Evolutionary conservation across 2,113 vertebrate genomes (phyloP), one percentile per base, ranked within the genome.

Genomic region (Callopanchax toddi): DNA sequence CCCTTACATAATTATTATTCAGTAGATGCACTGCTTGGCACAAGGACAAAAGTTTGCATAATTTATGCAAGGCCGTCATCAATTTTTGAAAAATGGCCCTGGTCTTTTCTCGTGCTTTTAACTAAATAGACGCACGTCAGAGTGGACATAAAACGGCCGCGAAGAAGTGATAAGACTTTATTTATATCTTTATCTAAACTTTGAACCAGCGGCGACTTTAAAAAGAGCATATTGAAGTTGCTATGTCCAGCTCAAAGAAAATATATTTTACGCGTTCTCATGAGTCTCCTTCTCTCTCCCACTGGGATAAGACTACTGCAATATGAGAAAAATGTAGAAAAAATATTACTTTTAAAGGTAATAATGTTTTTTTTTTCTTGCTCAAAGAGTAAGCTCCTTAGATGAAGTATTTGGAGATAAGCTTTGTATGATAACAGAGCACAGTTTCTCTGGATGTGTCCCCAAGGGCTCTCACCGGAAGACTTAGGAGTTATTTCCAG

Each of bases 61-160:
- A 92, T 94, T 94, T 94, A 92, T 93, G 91, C 91, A 87, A 91
- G 91, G 87, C 91, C 76, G 78, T 94, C 86, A 91, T 93, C 87
- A 89, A 86, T 91, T 93, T 90, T 86, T 88, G 85, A 89, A 88
- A 88, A 92, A 87, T 48, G 76, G 81, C 81, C 87, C 90, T 84
- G 66, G 84, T 82, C 82, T 83, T 82, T 87, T 87, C 83, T 81
- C 63, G 61, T 79, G 90, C 90, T 90, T 91, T 92, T 89, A 91
- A 75, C 86, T 87, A 89, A 89, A 90, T 88, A 89, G 89, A 88
- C 65, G 67, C 78, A 79, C 80, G 86, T 74, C 59, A 51, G 81
- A 64, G 59, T 40, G 70, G 67, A 84, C 79, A 76, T 87, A 82
- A 89, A 89, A 81, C 9, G 52, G 49, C 58, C 8, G 15, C 59